phyloP scores from a whole-genome alignment of 2,113 vertebrate genomes.

The Dicentrarchus labrax region DNA sequence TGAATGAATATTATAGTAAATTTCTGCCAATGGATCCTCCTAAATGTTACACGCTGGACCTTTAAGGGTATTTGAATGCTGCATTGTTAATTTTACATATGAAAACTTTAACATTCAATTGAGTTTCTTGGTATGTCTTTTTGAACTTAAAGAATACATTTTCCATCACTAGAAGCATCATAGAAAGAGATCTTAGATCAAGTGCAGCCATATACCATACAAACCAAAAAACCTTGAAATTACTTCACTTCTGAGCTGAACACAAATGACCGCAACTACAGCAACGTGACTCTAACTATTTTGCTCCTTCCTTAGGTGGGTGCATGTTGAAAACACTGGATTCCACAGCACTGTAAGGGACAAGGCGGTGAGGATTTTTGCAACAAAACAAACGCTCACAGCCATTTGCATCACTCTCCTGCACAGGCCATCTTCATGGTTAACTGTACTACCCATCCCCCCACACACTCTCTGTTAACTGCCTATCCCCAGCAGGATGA shows the following conservation, averaged over 20 bases:
- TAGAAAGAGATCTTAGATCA: background rate
- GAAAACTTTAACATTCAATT: too few relatives aligned
- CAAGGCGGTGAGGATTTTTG: slow-evolving; percentile 18
- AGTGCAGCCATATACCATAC: too few relatives aligned
- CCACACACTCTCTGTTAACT: slow-evolving; percentile 55
- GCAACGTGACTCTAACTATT: background rate
- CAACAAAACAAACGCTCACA: slow-evolving; percentile 44
- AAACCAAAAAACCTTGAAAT: background rate
- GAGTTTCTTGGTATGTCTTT: background rate
- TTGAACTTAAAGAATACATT: background rate
- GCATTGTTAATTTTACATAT: too few relatives aligned
- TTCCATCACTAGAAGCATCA: background rate
- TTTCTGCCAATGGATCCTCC: too few relatives aligned
- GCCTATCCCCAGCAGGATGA: slow-evolving; percentile 65
- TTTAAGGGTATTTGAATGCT: too few relatives aligned
- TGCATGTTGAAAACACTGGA: background rate
- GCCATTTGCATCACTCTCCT: slow-evolving; percentile 50
- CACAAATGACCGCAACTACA: background rate
- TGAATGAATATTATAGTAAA: too few relatives aligned
- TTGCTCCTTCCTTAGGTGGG: background rate
- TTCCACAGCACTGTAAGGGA: slow-evolving; percentile 11
- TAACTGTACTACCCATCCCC: slow-evolving; percentile 62
- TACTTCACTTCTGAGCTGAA: background rate
- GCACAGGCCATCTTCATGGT: slow-evolving; percentile 52
- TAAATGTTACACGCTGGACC: too few relatives aligned